Percentiles rank a stretch among this genome's conserved stretches.
phyloP scores from a whole-genome alignment of 2,888 invertebrate species.

The Hipparchia sbordonii region DNA sequence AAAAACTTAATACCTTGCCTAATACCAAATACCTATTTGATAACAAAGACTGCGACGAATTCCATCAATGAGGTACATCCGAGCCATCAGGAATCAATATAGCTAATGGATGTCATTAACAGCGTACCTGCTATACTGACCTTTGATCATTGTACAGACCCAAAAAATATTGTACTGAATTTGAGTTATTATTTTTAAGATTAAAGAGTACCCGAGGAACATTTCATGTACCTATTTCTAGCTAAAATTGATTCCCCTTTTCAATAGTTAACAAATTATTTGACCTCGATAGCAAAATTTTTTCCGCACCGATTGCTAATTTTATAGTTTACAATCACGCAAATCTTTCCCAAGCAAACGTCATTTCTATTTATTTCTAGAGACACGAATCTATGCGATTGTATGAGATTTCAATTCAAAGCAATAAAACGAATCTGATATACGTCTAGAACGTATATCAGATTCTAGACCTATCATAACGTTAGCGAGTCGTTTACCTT shows the following conservation, averaged over 20 bases:
- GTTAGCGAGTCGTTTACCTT: slow-evolving; percentile 72
- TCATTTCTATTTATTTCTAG: not conserved
- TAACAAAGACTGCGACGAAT: slow-evolving; percentile 7
- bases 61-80: not conserved
- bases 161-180: too few species aligned
- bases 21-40: not conserved
- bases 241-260: too few species aligned
- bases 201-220: too few species aligned
- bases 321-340: not conserved
- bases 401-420: not conserved
- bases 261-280: not conserved
- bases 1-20: too few species aligned
- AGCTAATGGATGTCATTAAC: slow-evolving; percentile 3
- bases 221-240: too few species aligned
- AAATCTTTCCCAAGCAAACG: not conserved
- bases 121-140: not conserved
- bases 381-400: not conserved
- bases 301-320: not conserved
- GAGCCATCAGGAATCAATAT: not conserved
- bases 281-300: not conserved
- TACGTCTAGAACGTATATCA: slow-evolving; percentile 4
- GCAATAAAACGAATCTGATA: not conserved
- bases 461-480: slow-evolving; percentile 74
- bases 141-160: not conserved
- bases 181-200: too few species aligned